A percentile compares a stretch with the other conserved stretches of the same genome.
Evolutionary conservation across 1,140 invertebrate species (phyloP).

Genomic region (Scaptodrosophila lebanonensis): DNA sequence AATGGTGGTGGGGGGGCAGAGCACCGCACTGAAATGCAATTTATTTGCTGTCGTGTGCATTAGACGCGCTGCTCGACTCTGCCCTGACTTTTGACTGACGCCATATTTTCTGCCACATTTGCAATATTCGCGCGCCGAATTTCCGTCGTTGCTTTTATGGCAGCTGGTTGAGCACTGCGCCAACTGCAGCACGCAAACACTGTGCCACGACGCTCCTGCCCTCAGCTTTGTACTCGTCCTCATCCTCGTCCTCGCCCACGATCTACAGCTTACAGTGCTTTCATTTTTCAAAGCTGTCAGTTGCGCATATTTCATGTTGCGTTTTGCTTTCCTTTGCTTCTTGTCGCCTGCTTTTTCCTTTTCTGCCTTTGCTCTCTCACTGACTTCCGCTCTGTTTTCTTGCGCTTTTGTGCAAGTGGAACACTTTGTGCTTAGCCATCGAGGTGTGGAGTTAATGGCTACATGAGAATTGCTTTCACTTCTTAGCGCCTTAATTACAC

Average conservation of each 20-base stretch:
- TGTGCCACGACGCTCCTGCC: too few relatives aligned
- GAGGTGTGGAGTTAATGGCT: slow-evolving; percentile 66
- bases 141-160: slow-evolving; percentile 43
- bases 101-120: slow-evolving; percentile 42
- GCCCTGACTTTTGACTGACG: slow-evolving; percentile 4
- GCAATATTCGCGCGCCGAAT: slow-evolving; percentile 42
- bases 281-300: slow-evolving; percentile 70
- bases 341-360: background rate
- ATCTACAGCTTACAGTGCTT: slow-evolving; percentile 29
- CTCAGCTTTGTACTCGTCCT: too few relatives aligned
- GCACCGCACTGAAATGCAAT: slow-evolving; percentile 66
- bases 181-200: too few relatives aligned
- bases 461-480: slow-evolving; percentile 28
- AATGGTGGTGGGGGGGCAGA: too few relatives aligned
- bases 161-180: slow-evolving; percentile 19
- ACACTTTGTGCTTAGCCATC: slow-evolving; percentile 62
- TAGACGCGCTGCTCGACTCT: background rate
- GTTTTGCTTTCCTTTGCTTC: slow-evolving; percentile 11
- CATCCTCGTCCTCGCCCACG: background rate
- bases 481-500: slow-evolving; percentile 45
- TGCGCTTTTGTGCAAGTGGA: slow-evolving; percentile 18
- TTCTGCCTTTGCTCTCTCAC: background rate
- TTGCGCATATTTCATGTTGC: slow-evolving; percentile 55
- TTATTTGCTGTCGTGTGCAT: slow-evolving; percentile 57
- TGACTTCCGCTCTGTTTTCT: background rate